Base-by-base conservation (phyloP, 2,888 invertebrate species). In the Corbicula japonica region DNA sequence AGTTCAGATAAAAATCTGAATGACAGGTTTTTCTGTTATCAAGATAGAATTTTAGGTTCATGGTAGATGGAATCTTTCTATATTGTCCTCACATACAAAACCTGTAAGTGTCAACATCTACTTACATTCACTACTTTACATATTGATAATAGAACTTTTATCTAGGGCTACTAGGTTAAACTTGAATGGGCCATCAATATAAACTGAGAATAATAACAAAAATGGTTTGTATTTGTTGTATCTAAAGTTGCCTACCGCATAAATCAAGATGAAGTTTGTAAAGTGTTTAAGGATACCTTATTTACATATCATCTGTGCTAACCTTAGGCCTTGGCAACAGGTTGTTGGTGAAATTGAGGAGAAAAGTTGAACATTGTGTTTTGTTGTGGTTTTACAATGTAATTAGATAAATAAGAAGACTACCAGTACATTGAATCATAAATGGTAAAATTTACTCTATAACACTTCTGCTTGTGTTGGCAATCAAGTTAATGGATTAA, bases 141-240 rank as follows among this genome's bases (percentile, higher is more conserved):
- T 63, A 63, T 44, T 63, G 63, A 48, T 63, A 63, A 63, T 63
- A 63, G 46, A 46, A 46, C 21, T 48, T 61, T 46, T 48, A 28
- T 26, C 32, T 28, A 26, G 4, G 10, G 30, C 44, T 63, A 4
- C 32, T 32, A 18, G 28, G 21, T n/a, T 44, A 46, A 63, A 63
- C n/a, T 38, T 4, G 46, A 5, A 32, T 63, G 46, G 30, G 46
- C 32, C 46, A 44, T 5, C 32, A 15, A 63, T 44, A 46, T 63
- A 28, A 46, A 63, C 58, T 8, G 5, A 21, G 21, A 35, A 58
- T 58, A 35, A 58, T 58, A 35, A n/a, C 10, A 18, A 58, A n/a
- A 35, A 58, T 58, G 15, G 58, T 58, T 58, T 35, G 35, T 58
- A 35, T 35, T 35, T 48, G 32, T 41, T 4, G 26, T 48, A 26